Conservation (phyloP, 2,113 vertebrate genomes). For the Tiliqua scincoides region DNA sequence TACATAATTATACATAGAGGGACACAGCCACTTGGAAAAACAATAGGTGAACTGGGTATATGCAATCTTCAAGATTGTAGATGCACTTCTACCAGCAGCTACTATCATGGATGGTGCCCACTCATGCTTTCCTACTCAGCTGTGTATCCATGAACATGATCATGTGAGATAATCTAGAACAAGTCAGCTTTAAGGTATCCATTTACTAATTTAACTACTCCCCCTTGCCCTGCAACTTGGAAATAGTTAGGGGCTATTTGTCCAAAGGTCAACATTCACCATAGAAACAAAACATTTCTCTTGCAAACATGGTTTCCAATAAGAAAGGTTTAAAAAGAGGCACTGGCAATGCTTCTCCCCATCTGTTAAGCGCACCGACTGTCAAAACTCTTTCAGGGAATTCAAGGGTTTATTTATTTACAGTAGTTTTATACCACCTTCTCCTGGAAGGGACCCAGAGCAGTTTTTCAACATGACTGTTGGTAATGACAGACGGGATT, state of each 20-base stretch:
- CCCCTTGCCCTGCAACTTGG: neutral
- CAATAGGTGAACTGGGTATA: neutral
- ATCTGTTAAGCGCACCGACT: neutral
- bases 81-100: neutral
- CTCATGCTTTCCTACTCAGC: neutral
- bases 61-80: neutral
- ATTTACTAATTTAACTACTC: constrained; percentile 7
- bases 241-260: neutral
- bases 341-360: neutral
- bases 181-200: neutral
- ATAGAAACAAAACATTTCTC: neutral
- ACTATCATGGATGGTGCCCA: neutral
- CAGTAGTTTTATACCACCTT: neutral
- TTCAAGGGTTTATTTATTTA: no score
- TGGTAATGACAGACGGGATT: neutral
- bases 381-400: neutral
- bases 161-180: neutral
- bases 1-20: neutral
- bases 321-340: neutral
- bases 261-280: neutral
- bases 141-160: neutral
- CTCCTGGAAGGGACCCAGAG: neutral
- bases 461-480: neutral
- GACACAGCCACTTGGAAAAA: neutral
- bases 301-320: neutral